These are phyloP conservation scores for Sinelater perroti DNA, from an alignment of 2,888 invertebrate species.

Conservation along the genomic window DNA sequence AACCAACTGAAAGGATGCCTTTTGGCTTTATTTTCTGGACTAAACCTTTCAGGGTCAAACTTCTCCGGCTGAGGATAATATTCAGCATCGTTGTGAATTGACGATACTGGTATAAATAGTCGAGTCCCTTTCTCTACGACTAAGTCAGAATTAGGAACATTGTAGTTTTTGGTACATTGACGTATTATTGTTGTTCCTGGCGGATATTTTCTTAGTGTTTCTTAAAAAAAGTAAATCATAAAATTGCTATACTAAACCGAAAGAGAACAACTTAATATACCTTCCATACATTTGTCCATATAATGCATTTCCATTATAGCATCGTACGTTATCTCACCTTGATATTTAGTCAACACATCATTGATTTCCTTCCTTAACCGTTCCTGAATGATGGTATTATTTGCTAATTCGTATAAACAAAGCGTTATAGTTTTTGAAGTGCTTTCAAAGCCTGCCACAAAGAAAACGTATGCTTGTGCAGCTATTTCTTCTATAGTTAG, in stretches of 20 bases:
- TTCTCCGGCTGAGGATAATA: not conserved
- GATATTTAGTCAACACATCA: slow-evolving; percentile 52
- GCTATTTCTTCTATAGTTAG: slow-evolving; percentile 32
- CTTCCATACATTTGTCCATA: slow-evolving; percentile 59
- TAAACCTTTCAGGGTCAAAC: no score
- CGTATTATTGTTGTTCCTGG: not conserved
- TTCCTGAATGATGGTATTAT: slow-evolving; percentile 59
- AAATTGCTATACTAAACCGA: not conserved
- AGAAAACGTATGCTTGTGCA: slow-evolving; percentile 48
- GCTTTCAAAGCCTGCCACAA: slow-evolving; percentile 56
- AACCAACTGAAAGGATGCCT: not conserved
- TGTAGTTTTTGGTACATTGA: not conserved
- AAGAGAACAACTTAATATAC: slow-evolving; percentile 44
- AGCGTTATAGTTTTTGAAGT: slow-evolving; percentile 59
- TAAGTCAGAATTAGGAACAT: not conserved
- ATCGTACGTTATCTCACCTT: slow-evolving; percentile 60
- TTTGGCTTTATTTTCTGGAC: no score
- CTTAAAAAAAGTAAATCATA: not conserved
- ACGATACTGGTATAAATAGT: not conserved
- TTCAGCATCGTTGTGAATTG: not conserved
- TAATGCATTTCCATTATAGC: slow-evolving; percentile 61
- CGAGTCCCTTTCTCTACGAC: not conserved
- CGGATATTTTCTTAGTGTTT: not conserved
- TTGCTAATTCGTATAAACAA: slow-evolving; percentile 63
- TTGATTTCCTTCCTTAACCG: slow-evolving; percentile 59